Conservation (phyloP, 2,113 vertebrate species). For the Psilopogon haemacephalus region DNA sequence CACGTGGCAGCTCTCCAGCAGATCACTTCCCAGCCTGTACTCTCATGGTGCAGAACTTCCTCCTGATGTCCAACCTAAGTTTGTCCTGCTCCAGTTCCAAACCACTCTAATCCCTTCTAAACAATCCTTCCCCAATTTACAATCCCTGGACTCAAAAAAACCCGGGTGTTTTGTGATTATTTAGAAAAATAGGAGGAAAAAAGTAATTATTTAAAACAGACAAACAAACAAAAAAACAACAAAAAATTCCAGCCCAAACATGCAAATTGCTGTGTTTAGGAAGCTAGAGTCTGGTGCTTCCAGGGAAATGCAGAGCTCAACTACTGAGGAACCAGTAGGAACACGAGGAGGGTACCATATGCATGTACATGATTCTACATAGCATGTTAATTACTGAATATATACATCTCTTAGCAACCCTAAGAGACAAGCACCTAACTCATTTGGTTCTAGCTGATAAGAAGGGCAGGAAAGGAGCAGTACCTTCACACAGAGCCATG, state of each 20-base stretch:
- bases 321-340: not conserved
- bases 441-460: not conserved
- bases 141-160: not conserved
- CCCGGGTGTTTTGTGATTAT: not conserved
- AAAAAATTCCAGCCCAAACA: not conserved
- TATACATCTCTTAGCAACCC: not conserved
- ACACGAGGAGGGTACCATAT: not conserved
- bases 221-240: no score
- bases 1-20: no score
- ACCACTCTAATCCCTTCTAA: no score
- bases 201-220: not conserved
- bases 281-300: not conserved
- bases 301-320: not conserved
- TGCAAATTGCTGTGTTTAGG: not conserved
- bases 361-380: not conserved
- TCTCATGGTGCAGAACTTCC: no score
- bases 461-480: not conserved
- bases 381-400: not conserved
- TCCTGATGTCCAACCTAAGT: no score
- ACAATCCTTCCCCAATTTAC: no score
- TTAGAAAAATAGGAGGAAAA: not conserved
- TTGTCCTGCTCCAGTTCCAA: no score
- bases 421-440: not conserved
- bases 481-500: not conserved
- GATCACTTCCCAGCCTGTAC: no score